A percentile compares a stretch with the other conserved stretches of the same genome.
phyloP scores from a whole-genome alignment of 2,888 invertebrate species.

The Sicus ferrugineus region DNA sequence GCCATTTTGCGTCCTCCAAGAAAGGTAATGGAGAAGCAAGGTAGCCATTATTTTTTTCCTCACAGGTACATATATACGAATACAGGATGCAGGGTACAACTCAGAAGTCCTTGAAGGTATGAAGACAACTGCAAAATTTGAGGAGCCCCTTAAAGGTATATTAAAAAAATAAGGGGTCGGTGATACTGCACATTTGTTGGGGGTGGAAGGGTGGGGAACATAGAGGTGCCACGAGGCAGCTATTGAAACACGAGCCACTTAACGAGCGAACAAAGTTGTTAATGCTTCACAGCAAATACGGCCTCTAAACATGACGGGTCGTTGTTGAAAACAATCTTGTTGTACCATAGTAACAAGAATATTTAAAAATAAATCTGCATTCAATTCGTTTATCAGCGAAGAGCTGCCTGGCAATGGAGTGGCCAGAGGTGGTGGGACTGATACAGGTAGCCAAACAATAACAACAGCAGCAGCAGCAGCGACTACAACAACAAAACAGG shows the following conservation, averaged over 20 bases:
- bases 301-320: constrained; percentile 25
- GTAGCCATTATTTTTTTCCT: too few species aligned
- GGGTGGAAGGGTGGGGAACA: constrained; percentile 33
- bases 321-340: constrained; percentile 18
- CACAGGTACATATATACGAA: too few species aligned
- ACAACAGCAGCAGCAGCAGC: neutral
- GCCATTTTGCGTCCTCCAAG: too few species aligned
- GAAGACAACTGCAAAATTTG: too few species aligned
- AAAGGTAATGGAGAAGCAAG: too few species aligned
- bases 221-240: constrained; percentile 33
- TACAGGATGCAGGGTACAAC: too few species aligned
- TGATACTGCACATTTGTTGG: too few species aligned
- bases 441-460: neutral
- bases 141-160: too few species aligned
- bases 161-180: too few species aligned
- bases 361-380: constrained; percentile 48
- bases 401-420: neutral
- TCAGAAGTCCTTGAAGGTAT: too few species aligned
- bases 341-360: neutral
- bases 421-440: neutral
- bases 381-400: constrained; percentile 60
- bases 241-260: constrained; percentile 34
- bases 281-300: constrained; percentile 40
- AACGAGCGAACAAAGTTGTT: constrained; percentile 44
- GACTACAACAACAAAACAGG: neutral